phyloP scores from a whole-genome alignment of 2,113 vertebrate genomes.

The Corythornis madagascariensis region DNA sequence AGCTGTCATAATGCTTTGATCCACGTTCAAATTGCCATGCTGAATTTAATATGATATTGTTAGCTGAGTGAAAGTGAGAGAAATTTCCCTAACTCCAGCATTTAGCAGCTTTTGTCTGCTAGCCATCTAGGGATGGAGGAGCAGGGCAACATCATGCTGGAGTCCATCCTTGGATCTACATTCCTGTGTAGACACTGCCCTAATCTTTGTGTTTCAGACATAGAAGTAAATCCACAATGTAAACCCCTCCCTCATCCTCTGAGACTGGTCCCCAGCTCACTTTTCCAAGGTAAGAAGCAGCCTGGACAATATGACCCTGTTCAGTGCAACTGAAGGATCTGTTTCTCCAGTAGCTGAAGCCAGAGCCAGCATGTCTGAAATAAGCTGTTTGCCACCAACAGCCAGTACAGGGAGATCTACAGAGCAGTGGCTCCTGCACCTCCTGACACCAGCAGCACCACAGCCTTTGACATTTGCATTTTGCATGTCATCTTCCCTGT shows the following conservation, averaged over 20 bases:
- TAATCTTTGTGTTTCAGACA: background rate
- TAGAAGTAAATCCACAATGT: background rate
- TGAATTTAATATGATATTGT: background rate
- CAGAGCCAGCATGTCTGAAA: background rate
- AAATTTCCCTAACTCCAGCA: background rate
- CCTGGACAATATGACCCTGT: background rate
- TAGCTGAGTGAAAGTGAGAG: background rate
- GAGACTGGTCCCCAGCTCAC: background rate
- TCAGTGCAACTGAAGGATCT: background rate
- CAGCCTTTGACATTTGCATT: background rate
- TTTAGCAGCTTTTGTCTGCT: background rate
- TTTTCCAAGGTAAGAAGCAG: background rate
- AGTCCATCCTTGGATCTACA: background rate
- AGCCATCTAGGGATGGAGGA: background rate
- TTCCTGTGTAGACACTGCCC: background rate
- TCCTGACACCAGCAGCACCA: background rate
- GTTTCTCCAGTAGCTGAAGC: background rate
- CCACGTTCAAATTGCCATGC: background rate
- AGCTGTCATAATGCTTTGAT: constrained; percentile 59
- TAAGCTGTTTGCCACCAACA: background rate
- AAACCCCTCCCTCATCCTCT: background rate
- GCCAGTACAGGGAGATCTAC: too few species aligned
- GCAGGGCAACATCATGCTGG: too few species aligned
- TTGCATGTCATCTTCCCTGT: background rate
- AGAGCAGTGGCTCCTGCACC: background rate